Base-by-base conservation (phyloP, 2,888 invertebrate species). In the Cyrtodaria siliqua region DNA sequence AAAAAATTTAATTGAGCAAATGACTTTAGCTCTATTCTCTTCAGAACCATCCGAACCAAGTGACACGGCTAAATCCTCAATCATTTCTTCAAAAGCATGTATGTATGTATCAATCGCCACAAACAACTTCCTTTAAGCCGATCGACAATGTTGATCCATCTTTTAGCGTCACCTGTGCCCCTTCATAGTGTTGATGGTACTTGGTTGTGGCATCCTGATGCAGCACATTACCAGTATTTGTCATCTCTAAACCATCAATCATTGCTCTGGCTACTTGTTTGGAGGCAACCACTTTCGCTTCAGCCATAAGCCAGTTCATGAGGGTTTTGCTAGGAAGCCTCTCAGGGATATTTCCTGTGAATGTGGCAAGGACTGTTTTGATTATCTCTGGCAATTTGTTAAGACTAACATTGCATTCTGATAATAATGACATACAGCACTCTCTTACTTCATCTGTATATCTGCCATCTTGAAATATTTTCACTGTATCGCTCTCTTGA, bases 191-290 rank as follows among this genome's bases (percentile, higher is more conserved):
- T 18, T 56, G 33, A 38, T 67, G 67, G 38, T 33, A 67, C 26
- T 67, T 67, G 20, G 67, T 44, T 29, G 59, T 67, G 9, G 42
- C 59, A 59, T 67, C 67, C 26, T 50, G 40, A 18, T 67, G 67
- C 2, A 67, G 40, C 8, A 18, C 38, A 53, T 23, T 24, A 16
- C n/a, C 9, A 12, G 8, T 18, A 18, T 47, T 14, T 40, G 40
- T 40, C 14, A 40, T 50, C 27, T 16, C 18, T 24, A 40, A 62
- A n/a, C n/a, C n/a, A n/a, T n/a, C n/a, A n/a, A n/a, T n/a, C n/a
- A n/a, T n/a, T n/a, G n/a, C n/a, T n/a, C n/a, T n/a, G n/a, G n/a
- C n/a, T n/a, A n/a, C n/a, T n/a, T n/a, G 4, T n/a, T n/a, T n/a
- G n/a, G n/a, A n/a, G n/a, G n/a, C n/a, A n/a, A n/a, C n/a, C n/a